Conservation (phyloP, 2,113 vertebrate species). For the Tympanuchus pallidicinctus region DNA sequence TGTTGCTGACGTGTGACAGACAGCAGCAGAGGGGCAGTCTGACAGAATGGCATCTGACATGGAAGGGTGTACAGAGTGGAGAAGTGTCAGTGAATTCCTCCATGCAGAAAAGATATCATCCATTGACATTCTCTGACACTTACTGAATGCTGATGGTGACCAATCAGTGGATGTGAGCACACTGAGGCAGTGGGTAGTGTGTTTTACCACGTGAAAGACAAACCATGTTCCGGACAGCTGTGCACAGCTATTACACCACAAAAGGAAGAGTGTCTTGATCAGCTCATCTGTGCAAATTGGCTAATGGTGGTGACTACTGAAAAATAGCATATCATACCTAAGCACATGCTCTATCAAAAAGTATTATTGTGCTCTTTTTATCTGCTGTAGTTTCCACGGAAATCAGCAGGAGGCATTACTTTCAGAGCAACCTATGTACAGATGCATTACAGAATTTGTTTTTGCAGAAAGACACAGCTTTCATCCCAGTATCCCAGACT, state of each 20-base stretch:
- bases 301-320: background rate
- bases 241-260: background rate
- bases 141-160: too few relatives aligned
- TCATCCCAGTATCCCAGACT: conserved; percentile 28
- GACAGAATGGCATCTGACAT: background rate
- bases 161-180: background rate
- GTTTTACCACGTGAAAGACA: background rate
- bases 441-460: background rate
- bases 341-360: background rate
- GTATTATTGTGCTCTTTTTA: background rate
- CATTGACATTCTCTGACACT: too few relatives aligned
- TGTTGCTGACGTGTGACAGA: background rate
- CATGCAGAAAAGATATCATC: too few relatives aligned
- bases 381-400: background rate
- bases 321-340: background rate
- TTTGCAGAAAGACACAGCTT: conserved; percentile 47
- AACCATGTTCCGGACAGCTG: background rate
- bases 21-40: background rate
- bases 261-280: background rate
- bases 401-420: background rate
- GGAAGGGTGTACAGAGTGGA: too few relatives aligned
- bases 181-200: too few relatives aligned
- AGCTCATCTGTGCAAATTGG: background rate
- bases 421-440: background rate
- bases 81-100: background rate